phyloP scores from a whole-genome alignment of 2,888 invertebrate species.

The Empis livida region DNA sequence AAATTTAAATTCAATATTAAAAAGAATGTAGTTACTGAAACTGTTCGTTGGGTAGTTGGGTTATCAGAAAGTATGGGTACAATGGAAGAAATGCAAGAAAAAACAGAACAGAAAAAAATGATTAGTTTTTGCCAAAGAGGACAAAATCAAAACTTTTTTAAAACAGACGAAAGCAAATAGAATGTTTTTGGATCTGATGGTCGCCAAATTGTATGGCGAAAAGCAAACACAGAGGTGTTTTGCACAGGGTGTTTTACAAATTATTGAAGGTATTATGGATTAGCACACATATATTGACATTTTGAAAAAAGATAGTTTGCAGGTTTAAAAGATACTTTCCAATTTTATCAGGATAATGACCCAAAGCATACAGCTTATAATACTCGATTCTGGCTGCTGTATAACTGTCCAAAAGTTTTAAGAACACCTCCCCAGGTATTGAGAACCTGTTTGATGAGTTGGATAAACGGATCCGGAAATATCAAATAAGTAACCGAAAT shows the following conservation, averaged over 20 bases:
- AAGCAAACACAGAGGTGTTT: constrained; percentile 16
- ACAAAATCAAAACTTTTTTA: constrained; percentile 12
- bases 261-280: constrained; percentile 11
- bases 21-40: constrained; percentile 1
- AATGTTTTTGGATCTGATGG: constrained; percentile 9
- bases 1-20: background rate
- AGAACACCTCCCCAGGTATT: constrained; percentile 3
- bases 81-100: background rate
- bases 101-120: background rate
- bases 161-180: constrained; percentile 13
- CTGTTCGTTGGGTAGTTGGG: background rate
- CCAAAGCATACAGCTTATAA: constrained; percentile 5
- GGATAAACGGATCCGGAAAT: constrained; percentile 13
- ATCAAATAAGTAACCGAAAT: constrained; percentile 1
- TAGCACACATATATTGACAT: constrained; percentile 2
- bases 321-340: background rate
- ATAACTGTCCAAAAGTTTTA: constrained; percentile 4
- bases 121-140: background rate
- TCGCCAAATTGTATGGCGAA: constrained; percentile 12
- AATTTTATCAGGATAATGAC: constrained; percentile 8
- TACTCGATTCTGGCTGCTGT: constrained; percentile 4
- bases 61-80: background rate
- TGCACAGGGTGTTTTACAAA: constrained; percentile 13
- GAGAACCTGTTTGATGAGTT: constrained; percentile 5
- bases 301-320: constrained; percentile 2